Conservation (phyloP, 2,113 vertebrate genomes). For the Pterocles gutturalis region DNA sequence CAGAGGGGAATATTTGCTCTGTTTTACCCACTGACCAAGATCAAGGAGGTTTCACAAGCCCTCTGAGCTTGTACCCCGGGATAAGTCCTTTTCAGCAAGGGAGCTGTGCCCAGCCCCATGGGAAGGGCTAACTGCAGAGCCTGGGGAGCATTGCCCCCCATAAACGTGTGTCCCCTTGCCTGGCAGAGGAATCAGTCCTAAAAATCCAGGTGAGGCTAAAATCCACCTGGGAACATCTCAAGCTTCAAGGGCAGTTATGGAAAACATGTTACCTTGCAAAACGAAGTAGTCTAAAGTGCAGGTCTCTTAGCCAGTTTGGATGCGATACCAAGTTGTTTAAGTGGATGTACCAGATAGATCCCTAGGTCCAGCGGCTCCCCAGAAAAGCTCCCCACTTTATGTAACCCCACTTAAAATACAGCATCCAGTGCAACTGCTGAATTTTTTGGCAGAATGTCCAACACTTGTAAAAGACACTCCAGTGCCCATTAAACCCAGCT, state of each 20-base stretch:
- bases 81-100: neutral
- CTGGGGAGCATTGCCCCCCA: neutral
- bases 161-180: accelerated
- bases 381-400: neutral
- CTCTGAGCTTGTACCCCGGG: neutral
- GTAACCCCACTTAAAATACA: neutral
- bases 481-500: neutral
- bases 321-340: neutral
- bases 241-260: too few relatives aligned
- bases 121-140: neutral
- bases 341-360: neutral
- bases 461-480: accelerated
- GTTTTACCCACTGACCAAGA: neutral
- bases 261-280: neutral
- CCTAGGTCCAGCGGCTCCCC: neutral
- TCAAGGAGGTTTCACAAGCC: neutral
- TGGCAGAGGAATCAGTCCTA: neutral
- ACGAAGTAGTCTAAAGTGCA: neutral
- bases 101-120: accelerated
- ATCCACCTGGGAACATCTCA: neutral
- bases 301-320: neutral
- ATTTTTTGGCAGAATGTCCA: neutral
- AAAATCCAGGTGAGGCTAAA: neutral
- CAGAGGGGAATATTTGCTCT: accelerated
- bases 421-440: accelerated